phyloP scores from a whole-genome alignment of 2,888 invertebrate genomes.

The Sthenelais limicola region DNA sequence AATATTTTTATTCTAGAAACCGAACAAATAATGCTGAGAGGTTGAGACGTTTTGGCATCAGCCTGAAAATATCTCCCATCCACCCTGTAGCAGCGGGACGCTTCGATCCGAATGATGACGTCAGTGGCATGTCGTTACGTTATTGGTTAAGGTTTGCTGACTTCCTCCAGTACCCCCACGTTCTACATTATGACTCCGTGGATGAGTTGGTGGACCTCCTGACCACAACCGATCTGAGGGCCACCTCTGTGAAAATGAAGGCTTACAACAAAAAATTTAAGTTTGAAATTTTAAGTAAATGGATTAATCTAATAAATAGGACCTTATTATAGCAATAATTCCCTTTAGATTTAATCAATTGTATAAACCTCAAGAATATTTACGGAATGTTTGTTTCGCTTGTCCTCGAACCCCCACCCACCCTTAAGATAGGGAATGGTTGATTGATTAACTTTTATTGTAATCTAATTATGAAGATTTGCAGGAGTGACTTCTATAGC shows the following conservation, averaged over 20 bases:
- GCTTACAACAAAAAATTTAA: constrained; percentile 6
- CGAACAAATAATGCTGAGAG: background rate
- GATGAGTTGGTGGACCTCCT: constrained; percentile 18
- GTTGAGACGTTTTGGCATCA: background rate
- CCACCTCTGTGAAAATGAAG: background rate
- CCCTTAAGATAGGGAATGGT: too few relatives aligned
- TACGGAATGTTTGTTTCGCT: too few relatives aligned
- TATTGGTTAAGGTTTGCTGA: constrained; percentile 27
- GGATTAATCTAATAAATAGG: constrained; percentile 21
- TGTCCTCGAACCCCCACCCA: too few relatives aligned
- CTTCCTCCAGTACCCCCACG: constrained; percentile 30
- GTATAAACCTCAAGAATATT: too few relatives aligned
- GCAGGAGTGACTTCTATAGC: too few relatives aligned
- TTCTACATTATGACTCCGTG: constrained; percentile 11
- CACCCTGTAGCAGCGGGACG: constrained; percentile 9
- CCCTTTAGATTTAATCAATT: too few relatives aligned
- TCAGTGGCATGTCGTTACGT: constrained; percentile 8
- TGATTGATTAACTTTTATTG: too few relatives aligned
- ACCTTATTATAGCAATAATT: constrained; percentile 6
- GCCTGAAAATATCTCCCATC: constrained; percentile 2
- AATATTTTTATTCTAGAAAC: background rate
- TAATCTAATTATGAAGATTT: too few relatives aligned
- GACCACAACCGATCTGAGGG: background rate
- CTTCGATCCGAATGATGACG: constrained; percentile 21
- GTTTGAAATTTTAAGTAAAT: constrained; percentile 10